Evolutionary conservation across 2,888 invertebrate genomes (phyloP).

Genomic region (Leuctra nigra): DNA sequence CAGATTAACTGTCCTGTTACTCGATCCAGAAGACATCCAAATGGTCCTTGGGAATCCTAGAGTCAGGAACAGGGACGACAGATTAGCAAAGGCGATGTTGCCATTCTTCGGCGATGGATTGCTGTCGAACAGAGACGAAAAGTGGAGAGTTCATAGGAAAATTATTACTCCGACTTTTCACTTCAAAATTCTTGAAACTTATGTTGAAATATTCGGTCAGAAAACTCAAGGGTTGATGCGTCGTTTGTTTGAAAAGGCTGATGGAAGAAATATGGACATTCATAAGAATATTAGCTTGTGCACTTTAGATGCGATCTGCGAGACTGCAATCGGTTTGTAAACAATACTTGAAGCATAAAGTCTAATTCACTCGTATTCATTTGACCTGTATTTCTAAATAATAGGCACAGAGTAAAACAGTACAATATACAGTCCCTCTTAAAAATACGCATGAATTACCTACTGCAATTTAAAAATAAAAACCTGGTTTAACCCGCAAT

Average conservation of each 20-base stretch:
- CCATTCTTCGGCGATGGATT: conserved; percentile 7
- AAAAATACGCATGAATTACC: too few relatives aligned
- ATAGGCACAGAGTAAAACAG: too few relatives aligned
- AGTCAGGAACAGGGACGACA: not conserved
- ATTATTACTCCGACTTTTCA: conserved; percentile 13
- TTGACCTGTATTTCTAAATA: too few relatives aligned
- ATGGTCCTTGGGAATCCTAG: not conserved
- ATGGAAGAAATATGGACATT: not conserved
- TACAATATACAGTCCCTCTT: too few relatives aligned
- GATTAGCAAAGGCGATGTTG: not conserved
- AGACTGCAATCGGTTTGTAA: conserved; percentile 6
- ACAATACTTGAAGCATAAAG: too few relatives aligned
- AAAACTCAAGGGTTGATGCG: not conserved
- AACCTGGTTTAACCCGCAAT: too few relatives aligned
- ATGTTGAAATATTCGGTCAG: conserved; percentile 7
- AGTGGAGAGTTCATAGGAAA: conserved; percentile 2
- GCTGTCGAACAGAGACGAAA: conserved; percentile 1
- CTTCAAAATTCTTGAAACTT: conserved; percentile 3
- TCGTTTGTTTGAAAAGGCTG: not conserved
- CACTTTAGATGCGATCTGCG: conserved; percentile 7
- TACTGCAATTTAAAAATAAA: too few relatives aligned
- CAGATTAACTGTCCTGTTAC: not conserved
- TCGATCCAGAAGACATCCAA: conserved; percentile 8
- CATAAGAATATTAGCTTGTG: not conserved
- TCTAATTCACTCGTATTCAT: too few relatives aligned